Base-by-base conservation (phyloP, 2,888 invertebrate species). In the Steinernema carpocapsae region DNA sequence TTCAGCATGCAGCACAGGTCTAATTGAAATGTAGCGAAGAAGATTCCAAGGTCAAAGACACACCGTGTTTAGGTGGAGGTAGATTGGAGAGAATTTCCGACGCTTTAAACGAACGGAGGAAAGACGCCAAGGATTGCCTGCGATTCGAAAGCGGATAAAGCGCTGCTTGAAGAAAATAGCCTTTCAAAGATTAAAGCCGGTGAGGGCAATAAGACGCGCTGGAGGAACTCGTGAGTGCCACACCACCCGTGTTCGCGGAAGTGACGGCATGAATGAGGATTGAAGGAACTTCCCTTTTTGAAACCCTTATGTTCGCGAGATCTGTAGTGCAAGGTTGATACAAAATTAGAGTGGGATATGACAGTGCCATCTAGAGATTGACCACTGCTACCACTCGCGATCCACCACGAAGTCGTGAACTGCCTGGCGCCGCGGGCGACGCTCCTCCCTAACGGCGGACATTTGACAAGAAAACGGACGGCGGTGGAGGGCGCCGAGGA, bases 291-390 rank as follows among this genome's bases (percentile, higher is more conserved):
- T 37, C 37, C 37, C 37, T 37, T 10, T 37, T 37, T 10, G 10
- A 37, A 6, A 37, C 37, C 37, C 37, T 37, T 37, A 37, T 37
- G 10, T 37, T 37, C 48, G n/a, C 17, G 48, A 48, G 48, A 48
- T 17, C 48, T 48, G 32, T 29, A n/a, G 17, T 64, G 64, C 10
- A 4, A 7, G 19, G 64, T 29, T 26, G 29, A 64, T 64, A 64
- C 64, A 64, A 64, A 64, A 64, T 64, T 64, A 64, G 64, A 64
- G 64, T 64, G 24, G 64, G 64, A 64, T 64, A 64, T 64, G 64
- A 64, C 64, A 64, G 64, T 64, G 64, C 64, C 64, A 64, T 64
- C 64, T 64, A 64, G 64, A 64, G 64, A 64, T 64, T 64, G 64
- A 64, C 64, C 64, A 64, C 64, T 64, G 64, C 64, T 29, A 64